A percentile compares a stretch with the other conserved stretches of the same genome.
phyloP scores from a whole-genome alignment of 1,140 invertebrate species.

The Macrobrachium rosenbergii region DNA sequence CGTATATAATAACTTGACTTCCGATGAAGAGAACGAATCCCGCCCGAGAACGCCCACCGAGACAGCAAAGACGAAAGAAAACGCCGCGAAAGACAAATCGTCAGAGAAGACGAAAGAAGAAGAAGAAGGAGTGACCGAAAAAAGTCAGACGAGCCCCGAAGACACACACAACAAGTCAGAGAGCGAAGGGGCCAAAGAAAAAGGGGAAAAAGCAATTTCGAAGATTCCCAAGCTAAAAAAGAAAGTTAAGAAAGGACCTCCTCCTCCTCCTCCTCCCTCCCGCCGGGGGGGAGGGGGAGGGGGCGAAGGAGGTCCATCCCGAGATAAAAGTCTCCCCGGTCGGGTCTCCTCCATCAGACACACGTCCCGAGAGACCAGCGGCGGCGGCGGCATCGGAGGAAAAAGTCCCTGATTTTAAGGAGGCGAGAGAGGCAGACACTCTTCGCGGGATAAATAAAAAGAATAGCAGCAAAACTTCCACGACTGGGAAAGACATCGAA shows the following conservation, averaged over 20 bases:
- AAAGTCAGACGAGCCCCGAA: background rate
- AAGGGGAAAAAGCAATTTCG: background rate
- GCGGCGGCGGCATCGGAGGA: background rate
- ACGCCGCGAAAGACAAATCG: background rate
- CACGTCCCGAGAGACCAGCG: background rate
- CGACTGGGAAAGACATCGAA: background rate
- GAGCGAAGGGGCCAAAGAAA: slow-evolving; percentile 6
- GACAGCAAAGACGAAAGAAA: background rate
- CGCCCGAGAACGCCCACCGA: too few species aligned
- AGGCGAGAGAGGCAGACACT: background rate
- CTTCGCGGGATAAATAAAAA: slow-evolving; percentile 17
- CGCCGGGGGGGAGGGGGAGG: background rate
- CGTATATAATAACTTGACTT: background rate
- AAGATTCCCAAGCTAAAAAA: slow-evolving; percentile 43
- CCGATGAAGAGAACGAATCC: background rate
- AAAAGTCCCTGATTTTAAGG: slow-evolving; percentile 3
- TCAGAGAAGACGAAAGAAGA: background rate
- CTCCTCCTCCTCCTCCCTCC: too few species aligned
- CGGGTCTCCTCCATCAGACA: slow-evolving; percentile 29
- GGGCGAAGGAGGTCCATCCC: background rate
- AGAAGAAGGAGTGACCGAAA: background rate
- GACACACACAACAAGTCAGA: background rate
- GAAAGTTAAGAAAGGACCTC: slow-evolving; percentile 32
- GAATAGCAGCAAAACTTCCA: background rate
- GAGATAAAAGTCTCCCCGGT: slow-evolving; percentile 14